Base-by-base conservation (phyloP, 2,113 vertebrate genomes). In the Glaucomys volans region DNA sequence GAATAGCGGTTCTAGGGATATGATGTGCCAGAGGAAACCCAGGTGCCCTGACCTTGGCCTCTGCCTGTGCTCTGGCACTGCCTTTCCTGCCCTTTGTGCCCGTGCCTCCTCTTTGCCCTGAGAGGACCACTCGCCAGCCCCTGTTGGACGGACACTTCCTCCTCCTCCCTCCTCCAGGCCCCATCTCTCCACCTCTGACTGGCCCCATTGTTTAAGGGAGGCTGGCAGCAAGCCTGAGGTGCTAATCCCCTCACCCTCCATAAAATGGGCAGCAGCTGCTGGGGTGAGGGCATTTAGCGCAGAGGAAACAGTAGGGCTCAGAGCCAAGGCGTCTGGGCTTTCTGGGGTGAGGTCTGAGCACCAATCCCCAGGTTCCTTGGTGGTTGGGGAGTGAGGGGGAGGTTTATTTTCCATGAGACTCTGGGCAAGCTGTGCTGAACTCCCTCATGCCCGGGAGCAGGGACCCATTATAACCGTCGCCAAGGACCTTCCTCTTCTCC, bases 311-410 rank as follows among this genome's bases (percentile, higher is more conserved):
- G 91, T 59, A 76, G 67, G 87, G 87, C 96, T 37, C 20, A 1
- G 40, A 95, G 96, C 92, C 97, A 97, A 92, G 89, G 67, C 37
- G 84, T 95, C 94, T 96, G 93, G 96, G 92, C 95, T 95, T 64
- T 16, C 10, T 71, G 1, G 57, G 95, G 42, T 75, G 44, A 84
- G 32, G 40, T 40, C 72, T 62, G 92, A 95, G 47, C 14, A 82
- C 96, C 84, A 87, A 54, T 94, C 96, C 93, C 66, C 91, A 20
- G 94, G 97, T 94, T 97, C 87, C 82, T 96, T 91, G 85, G 50
- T 4, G 4, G 77, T 30, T 77, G 67, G 26, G 32, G 57, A 64
- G 5, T n/a, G 44, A 86, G 62, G 28, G 87, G 87, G 52, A 83
- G 50, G 37, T 35, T 69, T 52, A 42, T 44, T 40, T 74, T 52